phyloP scores from a whole-genome alignment of 2,797 vertebrate genomes.

The Sebastes itinus region DNA sequence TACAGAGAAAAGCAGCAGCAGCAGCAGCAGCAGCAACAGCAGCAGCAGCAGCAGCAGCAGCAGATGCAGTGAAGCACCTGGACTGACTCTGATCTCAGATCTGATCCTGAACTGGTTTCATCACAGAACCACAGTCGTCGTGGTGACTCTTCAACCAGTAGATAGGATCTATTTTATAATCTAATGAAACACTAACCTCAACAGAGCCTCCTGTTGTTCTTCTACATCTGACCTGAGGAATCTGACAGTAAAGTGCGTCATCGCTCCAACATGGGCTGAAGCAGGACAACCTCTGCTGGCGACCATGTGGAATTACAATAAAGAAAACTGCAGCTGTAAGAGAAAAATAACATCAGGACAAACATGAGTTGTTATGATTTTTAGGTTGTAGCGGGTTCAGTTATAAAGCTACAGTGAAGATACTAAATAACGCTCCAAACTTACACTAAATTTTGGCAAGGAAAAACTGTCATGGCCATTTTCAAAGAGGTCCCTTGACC shows the following conservation, averaged over 20 bases:
- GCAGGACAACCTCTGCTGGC: slow-evolving; percentile 34
- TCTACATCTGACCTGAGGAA: neutral
- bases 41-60: neutral
- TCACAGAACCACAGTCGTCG: neutral
- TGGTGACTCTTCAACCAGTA: too few relatives aligned
- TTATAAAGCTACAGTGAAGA: too few relatives aligned
- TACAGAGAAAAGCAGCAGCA: neutral
- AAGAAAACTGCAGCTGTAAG: neutral
- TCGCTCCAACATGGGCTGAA: neutral
- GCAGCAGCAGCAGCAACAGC: neutral
- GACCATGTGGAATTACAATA: neutral
- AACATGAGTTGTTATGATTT: neutral
- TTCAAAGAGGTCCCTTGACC: too few relatives aligned
- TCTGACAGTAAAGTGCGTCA: slow-evolving; percentile 23
- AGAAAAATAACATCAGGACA: neutral
- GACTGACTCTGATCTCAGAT: neutral
- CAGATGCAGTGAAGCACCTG: neutral
- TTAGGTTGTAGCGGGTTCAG: too few relatives aligned
- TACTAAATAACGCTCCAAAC: too few relatives aligned
- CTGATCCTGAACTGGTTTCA: neutral
- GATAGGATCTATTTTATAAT: neutral
- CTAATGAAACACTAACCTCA: neutral
- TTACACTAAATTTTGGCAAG: too few relatives aligned
- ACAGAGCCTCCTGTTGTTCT: neutral
- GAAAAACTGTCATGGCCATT: too few relatives aligned